Base-by-base conservation (phyloP, 2,888 invertebrate genomes). In the Salticus scenicus region DNA sequence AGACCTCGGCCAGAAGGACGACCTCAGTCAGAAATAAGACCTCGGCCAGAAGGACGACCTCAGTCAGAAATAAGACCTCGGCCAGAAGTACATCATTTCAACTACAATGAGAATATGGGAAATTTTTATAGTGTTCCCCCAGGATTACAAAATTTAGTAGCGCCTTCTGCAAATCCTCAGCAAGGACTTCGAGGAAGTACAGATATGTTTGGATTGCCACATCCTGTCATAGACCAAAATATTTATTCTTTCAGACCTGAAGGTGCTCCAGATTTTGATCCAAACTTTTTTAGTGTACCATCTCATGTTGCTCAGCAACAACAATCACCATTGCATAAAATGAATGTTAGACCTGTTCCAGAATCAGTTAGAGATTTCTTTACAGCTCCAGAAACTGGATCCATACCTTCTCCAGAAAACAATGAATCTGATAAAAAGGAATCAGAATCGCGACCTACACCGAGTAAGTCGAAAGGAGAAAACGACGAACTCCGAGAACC, bases 231-330 rank as follows among this genome's bases (percentile, higher is more conserved):
- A 20, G 84, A 84, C 31, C 67, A 69, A 51, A 77, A 20, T 37
- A 63, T 69, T 12, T 84, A 78, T 33, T 84, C 84, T 12, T 33
- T 78, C 17, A 51, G 84, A 27, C 84, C 84, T 0, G 57, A 78
- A 63, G 77, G 72, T 30, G 51, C 71, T 24, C 33, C 66, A 5
- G 83, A 77, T 72, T 84, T 84, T 31, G 64, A 70, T 24, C 73
- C 85, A 5, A 79, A 70, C n/a, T 85, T 85, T 33, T 85, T 85
- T 33, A 79, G 79, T 20, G 85, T 85, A 27, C 85, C 85, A 1
- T 4, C 67, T 12, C 78, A 85, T 33, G 74, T 85, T 17, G 74
- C 47, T 14, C 51, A 85, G 30, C 85, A 85, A 30, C 85, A 85
- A 33, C 57, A 79, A 51, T 73, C 85, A 0, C 51, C 85, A 1